A percentile compares a stretch with the other conserved stretches of the same genome.
phyloP scores from a whole-genome alignment of 1,140 invertebrate species.

The Daktulosphaira vitifoliae region DNA sequence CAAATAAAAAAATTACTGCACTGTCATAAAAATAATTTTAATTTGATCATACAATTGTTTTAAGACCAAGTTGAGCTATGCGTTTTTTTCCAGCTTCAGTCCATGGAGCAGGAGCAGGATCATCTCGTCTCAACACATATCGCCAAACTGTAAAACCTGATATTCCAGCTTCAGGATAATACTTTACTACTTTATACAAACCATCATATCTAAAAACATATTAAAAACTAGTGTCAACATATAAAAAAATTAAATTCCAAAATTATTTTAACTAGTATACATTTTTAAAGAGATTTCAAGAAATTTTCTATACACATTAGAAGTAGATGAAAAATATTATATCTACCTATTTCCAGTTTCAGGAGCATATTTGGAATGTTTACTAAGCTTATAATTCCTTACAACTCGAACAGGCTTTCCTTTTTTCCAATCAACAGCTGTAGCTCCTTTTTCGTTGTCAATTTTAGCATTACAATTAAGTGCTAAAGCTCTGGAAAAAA shows the following conservation, averaged over 20 bases:
- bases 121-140: constrained; percentile 68
- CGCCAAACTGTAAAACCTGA: constrained; percentile 76
- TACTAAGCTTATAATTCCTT: constrained; percentile 62
- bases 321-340: too few species aligned
- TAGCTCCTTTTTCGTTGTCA: constrained; percentile 56
- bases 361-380: constrained; percentile 71
- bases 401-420: constrained; percentile 74
- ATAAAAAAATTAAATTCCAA: background rate
- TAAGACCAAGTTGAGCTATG: constrained; percentile 43
- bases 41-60: constrained; percentile 41
- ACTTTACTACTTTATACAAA: constrained; percentile 74
- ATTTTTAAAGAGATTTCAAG: background rate
- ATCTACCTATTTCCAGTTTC: constrained; percentile 57
- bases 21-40: constrained; percentile 7
- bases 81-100: constrained; percentile 58
- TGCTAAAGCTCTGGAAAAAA: constrained; percentile 60
- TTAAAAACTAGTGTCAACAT: too few species aligned
- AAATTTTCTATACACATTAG: too few species aligned
- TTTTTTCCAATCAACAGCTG: constrained; percentile 60
- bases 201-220: constrained; percentile 55
- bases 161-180: constrained; percentile 69
- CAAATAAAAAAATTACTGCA: constrained; percentile 1
- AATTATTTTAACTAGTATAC: background rate
- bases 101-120: constrained; percentile 73
- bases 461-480: constrained; percentile 63